phyloP scores from a whole-genome alignment of 2,113 vertebrate genomes.

The Sinosuthora webbiana region DNA sequence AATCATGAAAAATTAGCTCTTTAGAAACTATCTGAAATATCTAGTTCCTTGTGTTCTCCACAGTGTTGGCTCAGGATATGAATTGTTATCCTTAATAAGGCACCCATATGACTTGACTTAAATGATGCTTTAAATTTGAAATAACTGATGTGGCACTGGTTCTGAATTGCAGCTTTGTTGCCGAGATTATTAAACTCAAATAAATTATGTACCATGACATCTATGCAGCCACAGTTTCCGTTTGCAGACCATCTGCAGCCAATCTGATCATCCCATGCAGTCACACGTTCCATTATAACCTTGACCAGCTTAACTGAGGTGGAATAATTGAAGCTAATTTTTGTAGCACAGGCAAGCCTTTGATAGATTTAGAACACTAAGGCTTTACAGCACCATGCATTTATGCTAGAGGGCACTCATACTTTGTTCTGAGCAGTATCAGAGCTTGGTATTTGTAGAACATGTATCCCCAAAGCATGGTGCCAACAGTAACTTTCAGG shows the following conservation, averaged over 20 bases:
- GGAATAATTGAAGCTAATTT: conserved; percentile 12
- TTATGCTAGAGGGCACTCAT: conserved; percentile 34
- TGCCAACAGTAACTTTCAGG: background rate
- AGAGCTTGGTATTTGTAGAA: background rate
- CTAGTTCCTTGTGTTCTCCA: background rate
- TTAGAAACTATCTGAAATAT: background rate
- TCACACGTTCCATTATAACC: background rate
- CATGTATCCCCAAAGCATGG: background rate
- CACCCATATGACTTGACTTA: background rate
- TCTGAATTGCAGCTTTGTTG: background rate
- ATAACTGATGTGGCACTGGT: background rate
- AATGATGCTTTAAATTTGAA: background rate
- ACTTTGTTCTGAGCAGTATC: background rate
- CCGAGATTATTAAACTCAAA: background rate
- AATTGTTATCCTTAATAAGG: background rate
- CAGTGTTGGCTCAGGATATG: background rate
- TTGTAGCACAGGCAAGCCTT: background rate
- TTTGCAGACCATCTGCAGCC: background rate
- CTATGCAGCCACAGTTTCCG: background rate
- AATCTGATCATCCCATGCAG: background rate
- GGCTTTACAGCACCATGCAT: background rate
- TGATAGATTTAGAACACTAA: background rate
- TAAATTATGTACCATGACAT: background rate
- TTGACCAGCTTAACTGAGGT: background rate
- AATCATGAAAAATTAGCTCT: background rate